phyloP scores from a whole-genome alignment of 2,797 vertebrate genomes.

The Parotocinclus haroldoi region DNA sequence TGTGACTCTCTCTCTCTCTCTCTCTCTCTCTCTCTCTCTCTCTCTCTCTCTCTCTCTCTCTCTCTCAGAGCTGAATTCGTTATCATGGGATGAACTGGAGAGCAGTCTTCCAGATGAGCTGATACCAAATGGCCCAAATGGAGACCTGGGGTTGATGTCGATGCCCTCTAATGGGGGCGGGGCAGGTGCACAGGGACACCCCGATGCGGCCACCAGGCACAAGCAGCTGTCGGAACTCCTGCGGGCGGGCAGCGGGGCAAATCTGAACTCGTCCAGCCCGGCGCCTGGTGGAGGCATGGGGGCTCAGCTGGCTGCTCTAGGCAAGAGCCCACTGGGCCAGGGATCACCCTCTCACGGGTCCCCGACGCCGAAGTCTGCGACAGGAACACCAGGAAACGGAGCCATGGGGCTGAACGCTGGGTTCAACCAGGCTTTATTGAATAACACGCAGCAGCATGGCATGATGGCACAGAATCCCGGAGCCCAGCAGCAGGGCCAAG shows the following conservation, averaged over 20 bases:
- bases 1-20: not conserved
- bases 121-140: slow-evolving; percentile 67
- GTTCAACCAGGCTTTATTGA: slow-evolving; percentile 89
- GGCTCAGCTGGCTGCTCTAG: slow-evolving; percentile 81
- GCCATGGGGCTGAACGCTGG: slow-evolving; percentile 85
- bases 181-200: slow-evolving; percentile 53
- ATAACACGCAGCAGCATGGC: slow-evolving; percentile 83
- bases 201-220: slow-evolving; percentile 94
- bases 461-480: slow-evolving; percentile 82
- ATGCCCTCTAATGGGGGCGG: slow-evolving; percentile 69
- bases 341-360: slow-evolving; percentile 77
- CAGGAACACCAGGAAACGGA: slow-evolving; percentile 77
- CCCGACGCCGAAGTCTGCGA: slow-evolving; percentile 88
- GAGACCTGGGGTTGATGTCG: slow-evolving; percentile 79
- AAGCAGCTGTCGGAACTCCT: slow-evolving; percentile 97
- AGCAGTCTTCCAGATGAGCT: slow-evolving; percentile 97
- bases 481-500: slow-evolving; percentile 80
- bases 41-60: slow-evolving; percentile 32
- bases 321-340: slow-evolving; percentile 88
- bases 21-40: not conserved
- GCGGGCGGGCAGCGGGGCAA: slow-evolving; percentile 78
- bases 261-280: slow-evolving; percentile 73
- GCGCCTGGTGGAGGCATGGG: slow-evolving; percentile 79
- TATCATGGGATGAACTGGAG: slow-evolving; percentile 90
- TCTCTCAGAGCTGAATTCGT: slow-evolving; percentile 83